Evolutionary conservation across 2,797 vertebrate species (phyloP).

Genomic region (Hapalemur alaotrensis): DNA sequence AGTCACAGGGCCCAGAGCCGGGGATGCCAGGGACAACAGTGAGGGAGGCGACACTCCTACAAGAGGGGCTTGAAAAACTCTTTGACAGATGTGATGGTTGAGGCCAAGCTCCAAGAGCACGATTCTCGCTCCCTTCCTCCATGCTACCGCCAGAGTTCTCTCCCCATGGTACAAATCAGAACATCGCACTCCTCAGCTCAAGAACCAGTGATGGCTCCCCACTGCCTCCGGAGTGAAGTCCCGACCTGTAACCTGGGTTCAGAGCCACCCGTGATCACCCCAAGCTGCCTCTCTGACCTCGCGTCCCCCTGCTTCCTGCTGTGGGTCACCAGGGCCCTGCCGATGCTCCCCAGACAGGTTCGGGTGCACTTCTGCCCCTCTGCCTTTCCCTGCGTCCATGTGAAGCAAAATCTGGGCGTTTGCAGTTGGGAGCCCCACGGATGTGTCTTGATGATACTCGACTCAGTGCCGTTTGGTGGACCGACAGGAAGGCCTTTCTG

Average conservation of each 20-base stretch:
- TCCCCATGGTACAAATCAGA: background rate
- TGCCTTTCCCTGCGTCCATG: background rate
- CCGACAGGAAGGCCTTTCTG: background rate
- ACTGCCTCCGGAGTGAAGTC: background rate
- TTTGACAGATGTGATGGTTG: background rate
- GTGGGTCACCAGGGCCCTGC: background rate
- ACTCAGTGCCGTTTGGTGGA: background rate
- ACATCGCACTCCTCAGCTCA: background rate
- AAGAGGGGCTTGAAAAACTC: background rate
- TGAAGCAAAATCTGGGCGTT: background rate
- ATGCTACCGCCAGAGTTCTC: background rate
- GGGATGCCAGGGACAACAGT: background rate
- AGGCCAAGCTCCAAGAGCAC: background rate
- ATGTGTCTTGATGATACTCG: background rate
- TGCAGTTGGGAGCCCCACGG: background rate
- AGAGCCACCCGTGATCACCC: no score
- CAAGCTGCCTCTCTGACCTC: background rate
- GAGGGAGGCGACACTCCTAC: background rate
- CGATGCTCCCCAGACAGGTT: background rate
- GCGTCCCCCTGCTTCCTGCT: background rate
- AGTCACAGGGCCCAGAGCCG: background rate
- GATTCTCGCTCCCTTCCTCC: background rate
- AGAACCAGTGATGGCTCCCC: background rate
- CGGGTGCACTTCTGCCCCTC: background rate
- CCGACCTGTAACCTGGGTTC: background rate